These are phyloP conservation scores for Rotaria sp. DNA, from an alignment of 2,888 invertebrate genomes.

Conservation along the genomic window DNA sequence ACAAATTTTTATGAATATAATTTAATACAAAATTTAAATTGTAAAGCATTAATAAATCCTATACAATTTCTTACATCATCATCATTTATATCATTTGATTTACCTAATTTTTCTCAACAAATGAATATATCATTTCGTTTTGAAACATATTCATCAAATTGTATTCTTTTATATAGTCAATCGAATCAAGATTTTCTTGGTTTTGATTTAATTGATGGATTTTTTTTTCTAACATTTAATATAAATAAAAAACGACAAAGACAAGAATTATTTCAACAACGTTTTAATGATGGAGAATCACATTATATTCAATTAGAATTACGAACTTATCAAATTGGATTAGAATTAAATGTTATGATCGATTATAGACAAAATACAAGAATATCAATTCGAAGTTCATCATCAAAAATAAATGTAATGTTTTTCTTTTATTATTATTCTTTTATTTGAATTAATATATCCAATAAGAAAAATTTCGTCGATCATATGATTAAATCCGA, in stretches of 20 bases:
- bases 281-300: neutral
- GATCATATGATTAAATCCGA: no score
- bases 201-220: conserved; percentile 1
- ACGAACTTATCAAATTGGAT: neutral
- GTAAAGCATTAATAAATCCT: conserved; percentile 4
- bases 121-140: neutral
- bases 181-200: conserved; percentile 17
- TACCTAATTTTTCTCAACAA: neutral
- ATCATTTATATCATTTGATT: neutral
- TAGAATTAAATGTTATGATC: neutral
- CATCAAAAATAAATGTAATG: neutral
- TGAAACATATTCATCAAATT: neutral
- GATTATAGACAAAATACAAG: neutral
- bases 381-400: neutral
- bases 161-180: neutral
- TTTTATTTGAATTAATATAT: no score
- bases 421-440: no score
- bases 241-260: neutral
- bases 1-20: neutral
- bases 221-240: neutral
- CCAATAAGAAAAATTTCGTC: no score
- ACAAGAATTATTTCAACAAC: conserved; percentile 8
- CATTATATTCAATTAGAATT: neutral
- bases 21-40: neutral
- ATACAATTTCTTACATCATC: neutral